Conservation (phyloP, 1,140 invertebrate species). For the Dreissena polymorpha region DNA sequence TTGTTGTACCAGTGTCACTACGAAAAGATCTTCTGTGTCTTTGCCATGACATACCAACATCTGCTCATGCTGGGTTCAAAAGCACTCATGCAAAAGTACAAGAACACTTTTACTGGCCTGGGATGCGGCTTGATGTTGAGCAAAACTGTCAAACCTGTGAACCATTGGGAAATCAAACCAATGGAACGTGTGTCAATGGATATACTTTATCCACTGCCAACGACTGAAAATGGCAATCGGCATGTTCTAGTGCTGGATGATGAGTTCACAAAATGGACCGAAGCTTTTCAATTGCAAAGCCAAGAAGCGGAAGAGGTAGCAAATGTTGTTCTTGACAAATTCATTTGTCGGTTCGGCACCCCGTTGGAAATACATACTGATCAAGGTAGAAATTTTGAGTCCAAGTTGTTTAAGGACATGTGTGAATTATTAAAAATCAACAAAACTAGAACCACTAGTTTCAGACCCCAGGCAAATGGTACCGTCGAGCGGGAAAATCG, state of each 20-base stretch:
- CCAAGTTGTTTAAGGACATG: slow-evolving; percentile 15
- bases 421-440: slow-evolving; percentile 20
- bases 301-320: slow-evolving; percentile 17
- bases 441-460: slow-evolving; percentile 15
- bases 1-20: background rate
- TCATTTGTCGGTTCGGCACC: background rate
- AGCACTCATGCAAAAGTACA: background rate
- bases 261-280: slow-evolving; percentile 35
- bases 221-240: slow-evolving; percentile 14
- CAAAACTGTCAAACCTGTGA: slow-evolving; percentile 11
- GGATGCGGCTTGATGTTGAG: background rate
- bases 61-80: slow-evolving; percentile 10
- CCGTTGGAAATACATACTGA: slow-evolving; percentile 29
- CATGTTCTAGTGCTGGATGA: slow-evolving; percentile 16
- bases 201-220: slow-evolving; percentile 18
- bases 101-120: background rate
- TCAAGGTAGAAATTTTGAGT: slow-evolving; percentile 38
- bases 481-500: slow-evolving; percentile 12
- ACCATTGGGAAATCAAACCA: background rate
- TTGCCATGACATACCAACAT: slow-evolving; percentile 10
- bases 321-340: slow-evolving; percentile 24
- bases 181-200: slow-evolving; percentile 32
- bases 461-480: background rate
- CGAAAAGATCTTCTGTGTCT: background rate
- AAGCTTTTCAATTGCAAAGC: slow-evolving; percentile 5